Evolutionary conservation across 2,113 vertebrate genomes (phyloP).

Genomic region (Caranx ignobilis): DNA sequence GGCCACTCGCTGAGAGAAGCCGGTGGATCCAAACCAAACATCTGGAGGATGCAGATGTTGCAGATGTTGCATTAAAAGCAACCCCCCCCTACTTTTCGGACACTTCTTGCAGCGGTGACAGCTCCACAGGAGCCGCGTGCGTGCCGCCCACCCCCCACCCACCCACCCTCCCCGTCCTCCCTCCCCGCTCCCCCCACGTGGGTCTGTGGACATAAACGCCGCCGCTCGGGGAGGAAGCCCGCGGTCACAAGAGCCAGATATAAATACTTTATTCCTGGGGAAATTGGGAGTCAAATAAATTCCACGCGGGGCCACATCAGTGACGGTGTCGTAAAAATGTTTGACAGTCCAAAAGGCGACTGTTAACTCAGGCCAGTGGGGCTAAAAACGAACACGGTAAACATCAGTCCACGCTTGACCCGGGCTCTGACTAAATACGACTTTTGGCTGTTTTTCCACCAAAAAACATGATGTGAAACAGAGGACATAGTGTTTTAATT

Average conservation of each 20-base stretch:
- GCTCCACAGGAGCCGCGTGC: constrained; percentile 41
- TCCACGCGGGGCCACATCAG: constrained; percentile 79
- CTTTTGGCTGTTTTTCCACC: constrained; percentile 62
- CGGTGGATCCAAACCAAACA: too few relatives aligned
- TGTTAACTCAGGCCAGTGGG: constrained; percentile 68
- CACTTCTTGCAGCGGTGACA: constrained; percentile 65
- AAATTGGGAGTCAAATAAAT: constrained; percentile 84
- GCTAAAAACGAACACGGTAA: constrained; percentile 75
- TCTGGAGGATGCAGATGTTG: too few relatives aligned
- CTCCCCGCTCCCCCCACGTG: constrained; percentile 66
- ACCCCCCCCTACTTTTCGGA: too few relatives aligned
- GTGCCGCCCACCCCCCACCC: too few relatives aligned
- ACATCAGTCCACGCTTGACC: constrained; percentile 71
- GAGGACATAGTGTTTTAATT: constrained; percentile 81
- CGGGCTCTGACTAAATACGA: constrained; percentile 69
- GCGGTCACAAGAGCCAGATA: constrained; percentile 75
- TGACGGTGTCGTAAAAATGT: constrained; percentile 74
- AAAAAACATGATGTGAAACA: constrained; percentile 71
- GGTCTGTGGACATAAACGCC: constrained; percentile 77
- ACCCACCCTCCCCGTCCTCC: too few relatives aligned
- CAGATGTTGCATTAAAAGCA: too few relatives aligned
- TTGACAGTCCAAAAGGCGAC: constrained; percentile 77
- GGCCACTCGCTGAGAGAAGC: too few relatives aligned
- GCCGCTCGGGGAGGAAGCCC: constrained; percentile 74
- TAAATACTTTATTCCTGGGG: constrained; percentile 81